Base-by-base conservation (phyloP, 2,888 invertebrate species). In the Pyrrhia umbra region DNA sequence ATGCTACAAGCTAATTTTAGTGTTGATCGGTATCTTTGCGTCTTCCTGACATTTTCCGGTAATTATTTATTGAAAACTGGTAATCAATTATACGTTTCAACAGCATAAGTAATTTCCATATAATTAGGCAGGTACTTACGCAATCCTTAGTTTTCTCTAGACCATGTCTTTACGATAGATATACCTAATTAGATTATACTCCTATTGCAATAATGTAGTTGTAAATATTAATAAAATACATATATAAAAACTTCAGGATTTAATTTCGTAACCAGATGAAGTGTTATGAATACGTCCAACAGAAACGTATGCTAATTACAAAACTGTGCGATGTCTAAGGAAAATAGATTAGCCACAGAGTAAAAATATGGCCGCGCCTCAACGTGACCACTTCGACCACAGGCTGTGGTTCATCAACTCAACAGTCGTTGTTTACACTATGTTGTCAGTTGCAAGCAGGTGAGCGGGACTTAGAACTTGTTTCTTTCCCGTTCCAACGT, bases 401-500 rank as follows among this genome's bases (percentile, higher is more conserved):
- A 34, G 25, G 6, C 25, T 57, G 27, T 20, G 20, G 54, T 55
- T 23, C 34, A 37, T 52, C 67, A 52, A 18, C 23, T n/a, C n/a
- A n/a, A n/a, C n/a, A 45, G 34, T 39, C 40, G 37, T 30, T 64
- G 39, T 69, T 75, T 59, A 58, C 55, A 47, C 21, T 58, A 64
- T 43, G 37, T 37, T 34, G 40, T 50, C 52, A 42, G 47, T 57
- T 16, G 16, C 57, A 27, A 42, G 54, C 45, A 63, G 56, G 52
- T 45, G 49, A 27, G 45, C 16, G 10, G 43, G 25, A 40, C 42
- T 15, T 51, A 20, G n/a, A 74, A 69, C 71, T 69, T 58, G 64
- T 75, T 72, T 34, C 47, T 69, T 21, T 43, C 75, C 43, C 6
- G 69, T 21, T 39, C 57, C 8, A 43, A 63, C 37, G 63, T 40